These are phyloP conservation scores for Hypomecis atomaria DNA, from an alignment of 2,888 invertebrate species.

Conservation along the genomic window DNA sequence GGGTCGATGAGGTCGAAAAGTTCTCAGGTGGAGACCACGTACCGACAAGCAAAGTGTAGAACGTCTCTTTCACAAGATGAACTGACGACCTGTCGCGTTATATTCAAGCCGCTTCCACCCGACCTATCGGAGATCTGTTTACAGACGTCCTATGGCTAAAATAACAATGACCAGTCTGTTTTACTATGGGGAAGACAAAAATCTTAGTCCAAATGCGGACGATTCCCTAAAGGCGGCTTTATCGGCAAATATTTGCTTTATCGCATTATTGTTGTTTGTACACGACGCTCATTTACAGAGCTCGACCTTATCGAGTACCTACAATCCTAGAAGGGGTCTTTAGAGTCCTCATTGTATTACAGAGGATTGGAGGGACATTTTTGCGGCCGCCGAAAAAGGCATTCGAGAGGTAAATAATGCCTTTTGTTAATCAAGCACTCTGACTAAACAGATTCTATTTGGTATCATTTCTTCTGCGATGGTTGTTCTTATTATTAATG, in stretches of 20 bases:
- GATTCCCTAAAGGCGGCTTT: slow-evolving; percentile 41
- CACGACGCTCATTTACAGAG: slow-evolving; percentile 50
- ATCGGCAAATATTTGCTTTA: slow-evolving; percentile 52
- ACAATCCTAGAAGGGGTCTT: slow-evolving; percentile 53
- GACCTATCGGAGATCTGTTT: too few species aligned
- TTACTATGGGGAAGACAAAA: slow-evolving; percentile 19
- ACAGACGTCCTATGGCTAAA: too few species aligned
- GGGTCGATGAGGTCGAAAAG: too few species aligned
- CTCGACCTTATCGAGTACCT: slow-evolving; percentile 53
- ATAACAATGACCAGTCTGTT: too few species aligned
- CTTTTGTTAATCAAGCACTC: slow-evolving; percentile 24
- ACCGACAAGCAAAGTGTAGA: too few species aligned
- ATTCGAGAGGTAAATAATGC: slow-evolving; percentile 37
- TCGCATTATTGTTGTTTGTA: slow-evolving; percentile 56
- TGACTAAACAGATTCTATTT: slow-evolving; percentile 17
- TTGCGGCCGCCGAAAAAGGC: slow-evolving; percentile 46
- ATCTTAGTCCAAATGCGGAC: slow-evolving; percentile 17
- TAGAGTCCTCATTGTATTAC: slow-evolving; percentile 52
- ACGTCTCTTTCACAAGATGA: too few species aligned
- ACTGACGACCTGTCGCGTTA: too few species aligned
- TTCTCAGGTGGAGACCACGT: too few species aligned
- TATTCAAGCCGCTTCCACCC: too few species aligned
- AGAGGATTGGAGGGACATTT: slow-evolving; percentile 41
- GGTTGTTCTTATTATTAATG: slow-evolving; percentile 26
- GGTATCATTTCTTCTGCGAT: neutral